Conservation (phyloP, 1,140 invertebrate species). For the Bombus cullumanus region DNA sequence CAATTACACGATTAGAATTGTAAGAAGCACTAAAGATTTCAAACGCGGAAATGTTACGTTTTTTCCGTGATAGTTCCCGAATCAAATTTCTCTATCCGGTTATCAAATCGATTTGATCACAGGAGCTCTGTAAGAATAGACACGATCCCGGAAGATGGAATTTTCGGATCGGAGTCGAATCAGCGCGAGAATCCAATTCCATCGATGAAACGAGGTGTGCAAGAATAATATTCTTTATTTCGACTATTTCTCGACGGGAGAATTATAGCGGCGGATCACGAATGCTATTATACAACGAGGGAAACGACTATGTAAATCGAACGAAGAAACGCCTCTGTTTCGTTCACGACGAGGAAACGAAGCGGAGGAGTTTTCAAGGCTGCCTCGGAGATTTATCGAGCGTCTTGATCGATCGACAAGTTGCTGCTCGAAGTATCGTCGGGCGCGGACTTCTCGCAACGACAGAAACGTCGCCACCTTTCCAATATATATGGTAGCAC, state of each 20-base stretch:
- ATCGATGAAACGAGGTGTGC: neutral
- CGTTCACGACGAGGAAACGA: neutral
- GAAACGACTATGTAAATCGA: constrained; percentile 31
- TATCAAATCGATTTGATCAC: neutral
- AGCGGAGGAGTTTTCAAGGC: constrained; percentile 26
- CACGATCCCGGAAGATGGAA: neutral
- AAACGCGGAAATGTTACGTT: neutral
- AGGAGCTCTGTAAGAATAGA: neutral
- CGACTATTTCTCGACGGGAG: neutral
- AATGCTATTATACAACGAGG: constrained; percentile 20
- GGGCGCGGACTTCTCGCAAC: neutral
- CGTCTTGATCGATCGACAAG: constrained; percentile 29
- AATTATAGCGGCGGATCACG: constrained; percentile 27
- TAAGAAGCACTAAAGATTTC: neutral
- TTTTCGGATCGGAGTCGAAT: no score
- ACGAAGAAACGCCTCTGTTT: constrained; percentile 20
- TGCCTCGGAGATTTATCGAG: constrained; percentile 33
- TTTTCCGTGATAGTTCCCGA: neutral
- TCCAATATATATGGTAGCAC: no score
- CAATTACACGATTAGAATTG: neutral
- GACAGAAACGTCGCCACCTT: constrained; percentile 19
- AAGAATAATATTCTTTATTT: constrained; percentile 2
- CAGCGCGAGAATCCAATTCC: neutral
- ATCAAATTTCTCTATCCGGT: neutral
- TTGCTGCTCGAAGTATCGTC: constrained; percentile 27